Evolutionary conservation across 2,797 vertebrate genomes (phyloP).

Genomic region (Melanotaenia pygmaea): DNA sequence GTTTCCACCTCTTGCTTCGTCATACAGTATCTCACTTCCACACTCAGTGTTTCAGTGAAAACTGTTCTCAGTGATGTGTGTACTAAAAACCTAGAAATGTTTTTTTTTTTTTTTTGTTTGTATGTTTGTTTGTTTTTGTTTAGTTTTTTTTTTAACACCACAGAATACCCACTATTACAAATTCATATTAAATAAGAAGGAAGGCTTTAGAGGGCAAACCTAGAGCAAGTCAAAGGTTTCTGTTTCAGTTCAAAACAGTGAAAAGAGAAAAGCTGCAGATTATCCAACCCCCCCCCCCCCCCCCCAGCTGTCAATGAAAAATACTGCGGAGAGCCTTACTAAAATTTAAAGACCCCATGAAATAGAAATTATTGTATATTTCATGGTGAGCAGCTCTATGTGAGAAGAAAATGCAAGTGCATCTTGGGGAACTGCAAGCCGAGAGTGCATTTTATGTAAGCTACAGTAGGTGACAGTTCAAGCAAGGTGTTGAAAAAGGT

Average conservation of each 20-base stretch:
- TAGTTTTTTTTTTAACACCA: neutral
- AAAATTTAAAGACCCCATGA: conserved; percentile 34
- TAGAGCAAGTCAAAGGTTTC: conserved; percentile 22
- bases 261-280: conserved; percentile 33
- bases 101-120: neutral
- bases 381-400: conserved; percentile 36
- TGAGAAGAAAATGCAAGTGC: conserved; percentile 35
- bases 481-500: conserved; percentile 45
- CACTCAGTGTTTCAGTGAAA: conserved; percentile 16
- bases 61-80: conserved; percentile 11
- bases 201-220: conserved; percentile 21
- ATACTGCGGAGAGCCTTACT: conserved; percentile 5
- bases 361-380: conserved; percentile 51
- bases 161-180: conserved; percentile 8
- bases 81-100: conserved; percentile 8
- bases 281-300: neutral
- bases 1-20: conserved; percentile 37
- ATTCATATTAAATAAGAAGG: conserved; percentile 21
- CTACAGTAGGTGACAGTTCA: conserved; percentile 50
- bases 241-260: conserved; percentile 32
- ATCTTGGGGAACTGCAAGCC: conserved; percentile 33
- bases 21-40: conserved; percentile 30
- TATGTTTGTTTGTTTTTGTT: neutral
- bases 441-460: conserved; percentile 47
- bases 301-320: conserved; percentile 28